phyloP scores from a whole-genome alignment of 2,888 invertebrate genomes.

The Drosophila limbata region DNA sequence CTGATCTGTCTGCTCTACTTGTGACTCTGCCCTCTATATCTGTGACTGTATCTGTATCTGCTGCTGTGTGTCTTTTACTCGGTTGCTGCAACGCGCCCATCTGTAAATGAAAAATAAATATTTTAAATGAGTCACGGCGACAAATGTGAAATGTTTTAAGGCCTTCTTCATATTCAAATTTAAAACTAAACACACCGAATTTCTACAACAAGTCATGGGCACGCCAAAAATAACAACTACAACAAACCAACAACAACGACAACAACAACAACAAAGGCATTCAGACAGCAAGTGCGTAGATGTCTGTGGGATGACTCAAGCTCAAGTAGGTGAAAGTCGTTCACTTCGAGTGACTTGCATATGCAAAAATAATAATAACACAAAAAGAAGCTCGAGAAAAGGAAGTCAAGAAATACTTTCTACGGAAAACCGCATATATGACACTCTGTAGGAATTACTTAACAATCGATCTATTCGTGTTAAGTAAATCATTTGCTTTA shows the following conservation, averaged over 20 bases:
- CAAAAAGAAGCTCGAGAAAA: constrained; percentile 9
- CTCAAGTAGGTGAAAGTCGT: constrained; percentile 76
- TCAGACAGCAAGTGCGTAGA: constrained; percentile 74
- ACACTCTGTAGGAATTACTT: constrained; percentile 34
- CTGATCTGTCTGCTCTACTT: constrained; percentile 46
- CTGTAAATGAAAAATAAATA: constrained; percentile 66
- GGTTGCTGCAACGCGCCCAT: constrained; percentile 74
- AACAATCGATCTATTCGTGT: constrained; percentile 7
- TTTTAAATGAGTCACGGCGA: constrained; percentile 57
- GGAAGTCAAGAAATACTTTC: constrained; percentile 43
- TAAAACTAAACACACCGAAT: constrained; percentile 56
- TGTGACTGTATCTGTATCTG: constrained; percentile 31
- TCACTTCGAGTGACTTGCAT: constrained; percentile 76
- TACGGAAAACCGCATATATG: constrained; percentile 10
- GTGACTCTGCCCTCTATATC: constrained; percentile 15
- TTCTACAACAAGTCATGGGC: constrained; percentile 58
- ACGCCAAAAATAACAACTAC: constrained; percentile 51
- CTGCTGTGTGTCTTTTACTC: constrained; percentile 34
- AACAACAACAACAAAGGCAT: constrained; percentile 22
- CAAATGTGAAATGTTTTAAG: constrained; percentile 70
- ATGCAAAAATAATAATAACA: constrained; percentile 65
- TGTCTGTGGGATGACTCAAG: constrained; percentile 64
- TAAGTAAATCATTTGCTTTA: background rate
- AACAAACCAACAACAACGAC: constrained; percentile 25
- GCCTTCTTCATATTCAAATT: constrained; percentile 57